A percentile compares a stretch with the other conserved stretches of the same genome.
phyloP scores from a whole-genome alignment of 2,113 vertebrate genomes.

The Romanogobio albipinnatus region DNA sequence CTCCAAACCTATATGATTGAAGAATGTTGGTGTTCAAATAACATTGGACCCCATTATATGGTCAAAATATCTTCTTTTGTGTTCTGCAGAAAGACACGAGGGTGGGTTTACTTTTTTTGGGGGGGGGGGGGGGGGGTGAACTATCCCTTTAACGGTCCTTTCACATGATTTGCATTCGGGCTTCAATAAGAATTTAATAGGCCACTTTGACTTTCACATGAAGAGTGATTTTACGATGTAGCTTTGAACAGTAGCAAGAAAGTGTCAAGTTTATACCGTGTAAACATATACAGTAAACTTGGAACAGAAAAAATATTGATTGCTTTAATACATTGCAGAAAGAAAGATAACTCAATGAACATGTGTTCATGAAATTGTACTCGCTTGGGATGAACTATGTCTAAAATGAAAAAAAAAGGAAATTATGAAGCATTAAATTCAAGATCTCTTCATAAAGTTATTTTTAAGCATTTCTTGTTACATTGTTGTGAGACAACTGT shows the following conservation, averaged over 20 bases:
- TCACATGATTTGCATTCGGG: not conserved
- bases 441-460: not conserved
- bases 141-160: not conserved
- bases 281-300: not conserved
- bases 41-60: not conserved
- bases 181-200: not conserved
- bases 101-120: not conserved
- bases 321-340: not conserved
- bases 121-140: too few relatives aligned
- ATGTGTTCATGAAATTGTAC: not conserved
- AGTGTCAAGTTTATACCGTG: not conserved
- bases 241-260: not conserved
- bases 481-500: not conserved
- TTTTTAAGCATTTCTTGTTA: not conserved
- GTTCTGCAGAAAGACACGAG: not conserved
- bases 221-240: not conserved
- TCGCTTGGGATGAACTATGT: not conserved
- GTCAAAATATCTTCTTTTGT: not conserved
- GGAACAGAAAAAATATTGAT: not conserved
- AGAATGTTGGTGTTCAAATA: not conserved
- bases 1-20: not conserved
- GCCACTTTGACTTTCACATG: not conserved
- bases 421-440: not conserved
- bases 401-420: not conserved
- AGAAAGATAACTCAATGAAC: not conserved